Evolutionary conservation across 2,888 invertebrate species (phyloP).

Genomic region (Drosophila mimetica): DNA sequence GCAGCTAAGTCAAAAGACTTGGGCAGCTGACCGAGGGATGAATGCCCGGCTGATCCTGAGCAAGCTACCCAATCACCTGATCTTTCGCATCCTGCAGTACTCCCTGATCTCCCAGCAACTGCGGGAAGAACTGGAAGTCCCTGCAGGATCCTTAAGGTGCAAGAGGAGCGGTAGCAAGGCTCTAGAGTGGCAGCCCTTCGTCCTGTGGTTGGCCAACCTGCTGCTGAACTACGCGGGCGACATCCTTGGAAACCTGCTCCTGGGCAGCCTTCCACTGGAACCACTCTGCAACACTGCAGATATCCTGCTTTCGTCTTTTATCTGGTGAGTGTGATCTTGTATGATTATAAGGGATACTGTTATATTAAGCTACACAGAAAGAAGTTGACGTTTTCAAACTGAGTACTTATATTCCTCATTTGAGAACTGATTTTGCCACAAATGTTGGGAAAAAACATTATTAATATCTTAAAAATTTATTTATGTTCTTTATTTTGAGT

Average conservation of each 20-base stretch:
- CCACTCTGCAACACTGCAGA: conserved; percentile 57
- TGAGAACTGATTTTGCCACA: too few species aligned
- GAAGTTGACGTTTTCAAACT: too few species aligned
- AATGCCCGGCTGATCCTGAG: conserved; percentile 45
- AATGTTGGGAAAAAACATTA: too few species aligned
- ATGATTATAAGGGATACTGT: too few species aligned
- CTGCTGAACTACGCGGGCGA: conserved; percentile 63
- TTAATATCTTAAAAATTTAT: too few species aligned
- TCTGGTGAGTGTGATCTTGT: conserved; percentile 46
- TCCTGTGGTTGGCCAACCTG: conserved; percentile 60
- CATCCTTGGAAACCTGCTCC: conserved; percentile 58
- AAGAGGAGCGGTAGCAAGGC: conserved; percentile 3
- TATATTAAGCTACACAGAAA: too few species aligned
- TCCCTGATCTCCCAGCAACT: conserved; percentile 59
- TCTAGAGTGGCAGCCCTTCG: conserved; percentile 54
- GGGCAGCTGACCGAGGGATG: conserved; percentile 35
- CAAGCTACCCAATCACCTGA: conserved; percentile 54
- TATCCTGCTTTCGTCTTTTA: conserved; percentile 47
- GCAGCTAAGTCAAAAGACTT: not conserved
- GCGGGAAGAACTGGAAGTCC: conserved; percentile 53
- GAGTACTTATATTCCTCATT: too few species aligned
- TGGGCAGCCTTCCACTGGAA: conserved; percentile 62
- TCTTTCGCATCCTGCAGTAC: conserved; percentile 63
- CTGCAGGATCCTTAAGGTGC: conserved; percentile 3
- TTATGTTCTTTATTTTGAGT: too few species aligned